Evolutionary conservation across 2,113 vertebrate genomes (phyloP), one percentile per base, ranked within the genome.

Genomic region (Pontoporia blainvillei): DNA sequence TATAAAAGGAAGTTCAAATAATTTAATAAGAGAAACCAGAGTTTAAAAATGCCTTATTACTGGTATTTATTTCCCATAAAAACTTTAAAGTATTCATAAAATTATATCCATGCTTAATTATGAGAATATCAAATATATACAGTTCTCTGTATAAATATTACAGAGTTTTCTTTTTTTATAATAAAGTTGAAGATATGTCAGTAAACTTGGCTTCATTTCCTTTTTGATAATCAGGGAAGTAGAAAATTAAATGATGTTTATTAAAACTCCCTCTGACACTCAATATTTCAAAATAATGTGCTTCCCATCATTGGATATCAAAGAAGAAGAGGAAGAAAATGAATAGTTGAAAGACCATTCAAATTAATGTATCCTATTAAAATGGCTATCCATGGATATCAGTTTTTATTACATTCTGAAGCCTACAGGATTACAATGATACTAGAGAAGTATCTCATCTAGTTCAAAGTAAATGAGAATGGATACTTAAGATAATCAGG

Each of bases 161-260:
- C 39, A 83, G 73, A 75, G 31, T 78, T 75, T 95, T 66, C 52
- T 31, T 90, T 95, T 57, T 91, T 88, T 36, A 90, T 75, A 90
- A 52, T 93, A 72, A 86, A 72, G 82, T 75, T 93, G 44, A 21
- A 96, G 93, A 62, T 61, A 66, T 34, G 21, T 90, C 83, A 62
- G 31, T 88, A 64, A 87, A 83, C 18, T n/a, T 96, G 41, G 23
- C 11, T 95, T 97, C 36, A 91, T 96, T 91, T 97, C 72, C 46
- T 90, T 92, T 95, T 64, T 87, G 49, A 75, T 78, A 83, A 91
- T 36, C 41, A 93, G 75, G 14, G 34, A 89, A 97, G 89, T 75
- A 97, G 83, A 75, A 64, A 95, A 96, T 93, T 83, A 96, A 93
- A 97, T 82, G 27, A 88, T 96, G 69, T 31, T 96, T 91, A 97